phyloP scores from a whole-genome alignment of 2,113 vertebrate genomes.

The Lophura nycthemera region DNA sequence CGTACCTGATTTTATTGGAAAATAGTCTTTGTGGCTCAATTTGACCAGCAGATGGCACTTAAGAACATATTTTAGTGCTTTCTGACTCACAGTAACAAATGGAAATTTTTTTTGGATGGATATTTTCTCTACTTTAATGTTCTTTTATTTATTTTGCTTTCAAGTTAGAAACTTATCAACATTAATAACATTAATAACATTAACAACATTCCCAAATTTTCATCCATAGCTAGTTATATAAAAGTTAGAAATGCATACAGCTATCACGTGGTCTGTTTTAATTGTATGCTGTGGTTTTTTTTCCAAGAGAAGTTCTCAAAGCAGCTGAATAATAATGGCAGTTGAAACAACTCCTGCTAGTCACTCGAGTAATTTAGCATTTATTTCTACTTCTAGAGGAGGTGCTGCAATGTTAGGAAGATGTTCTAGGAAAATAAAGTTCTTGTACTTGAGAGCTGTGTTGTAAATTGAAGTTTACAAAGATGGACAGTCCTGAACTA shows the following conservation, averaged over 20 bases:
- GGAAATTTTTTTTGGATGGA: no score
- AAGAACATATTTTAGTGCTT: not conserved
- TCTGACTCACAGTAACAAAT: not conserved
- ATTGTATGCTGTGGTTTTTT: not conserved
- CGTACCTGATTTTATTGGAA: not conserved
- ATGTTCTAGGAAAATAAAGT: not conserved
- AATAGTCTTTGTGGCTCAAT: not conserved
- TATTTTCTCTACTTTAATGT: not conserved
- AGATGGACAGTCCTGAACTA: not conserved
- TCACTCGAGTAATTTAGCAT: not conserved
- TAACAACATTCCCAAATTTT: not conserved
- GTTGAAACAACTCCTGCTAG: not conserved
- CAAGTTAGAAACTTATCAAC: not conserved
- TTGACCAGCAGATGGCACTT: constrained; percentile 42
- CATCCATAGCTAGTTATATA: not conserved
- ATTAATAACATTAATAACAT: not conserved
- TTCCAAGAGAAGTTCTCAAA: not conserved
- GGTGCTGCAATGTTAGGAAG: not conserved
- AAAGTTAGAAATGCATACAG: not conserved
- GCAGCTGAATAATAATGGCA: not conserved
- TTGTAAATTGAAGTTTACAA: not conserved
- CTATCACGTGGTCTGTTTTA: not conserved
- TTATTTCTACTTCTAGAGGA: not conserved
- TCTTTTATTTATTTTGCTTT: not conserved
- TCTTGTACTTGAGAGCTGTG: not conserved